Conservation (phyloP, 2,888 invertebrate species). For the Nomada lathburiana region DNA sequence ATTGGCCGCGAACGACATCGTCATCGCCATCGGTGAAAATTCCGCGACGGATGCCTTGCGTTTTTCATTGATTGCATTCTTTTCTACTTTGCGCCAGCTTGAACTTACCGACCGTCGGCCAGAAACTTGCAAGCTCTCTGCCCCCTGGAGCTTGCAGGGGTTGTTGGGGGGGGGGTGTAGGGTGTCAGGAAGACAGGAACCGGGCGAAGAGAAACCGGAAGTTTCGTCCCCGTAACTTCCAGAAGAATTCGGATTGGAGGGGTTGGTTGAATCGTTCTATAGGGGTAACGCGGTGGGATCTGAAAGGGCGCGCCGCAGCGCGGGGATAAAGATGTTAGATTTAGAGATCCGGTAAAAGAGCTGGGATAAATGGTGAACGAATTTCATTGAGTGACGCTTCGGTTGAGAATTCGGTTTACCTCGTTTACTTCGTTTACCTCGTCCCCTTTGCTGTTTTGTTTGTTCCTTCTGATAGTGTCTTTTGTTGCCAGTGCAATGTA, state of each 20-base stretch:
- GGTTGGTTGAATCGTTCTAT: conserved; percentile 9
- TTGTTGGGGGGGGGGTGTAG: background rate
- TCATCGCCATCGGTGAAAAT: conserved; percentile 11
- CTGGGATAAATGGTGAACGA: conserved; percentile 57
- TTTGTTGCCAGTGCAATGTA: background rate
- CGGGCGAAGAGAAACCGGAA: background rate
- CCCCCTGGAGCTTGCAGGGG: background rate
- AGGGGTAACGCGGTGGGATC: background rate
- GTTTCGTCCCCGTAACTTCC: conserved; percentile 23
- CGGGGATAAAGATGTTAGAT: conserved; percentile 52
- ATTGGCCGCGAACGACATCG: background rate
- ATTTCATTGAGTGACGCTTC: conserved; percentile 61
- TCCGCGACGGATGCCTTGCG: conserved; percentile 8
- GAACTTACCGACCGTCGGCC: conserved; percentile 60
- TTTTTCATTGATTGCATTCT: conserved; percentile 54
- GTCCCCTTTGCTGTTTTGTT: background rate
- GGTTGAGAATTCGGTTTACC: conserved; percentile 16
- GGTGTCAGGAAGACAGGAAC: background rate
- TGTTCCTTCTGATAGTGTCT: too few species aligned
- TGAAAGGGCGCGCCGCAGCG: background rate
- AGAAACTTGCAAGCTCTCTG: conserved; percentile 10
- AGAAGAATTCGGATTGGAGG: background rate
- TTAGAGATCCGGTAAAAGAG: conserved; percentile 57
- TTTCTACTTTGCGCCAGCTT: conserved; percentile 63
- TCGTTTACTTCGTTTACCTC: background rate